Conservation (phyloP, 2,888 invertebrate genomes). For the Volucella zonaria region DNA sequence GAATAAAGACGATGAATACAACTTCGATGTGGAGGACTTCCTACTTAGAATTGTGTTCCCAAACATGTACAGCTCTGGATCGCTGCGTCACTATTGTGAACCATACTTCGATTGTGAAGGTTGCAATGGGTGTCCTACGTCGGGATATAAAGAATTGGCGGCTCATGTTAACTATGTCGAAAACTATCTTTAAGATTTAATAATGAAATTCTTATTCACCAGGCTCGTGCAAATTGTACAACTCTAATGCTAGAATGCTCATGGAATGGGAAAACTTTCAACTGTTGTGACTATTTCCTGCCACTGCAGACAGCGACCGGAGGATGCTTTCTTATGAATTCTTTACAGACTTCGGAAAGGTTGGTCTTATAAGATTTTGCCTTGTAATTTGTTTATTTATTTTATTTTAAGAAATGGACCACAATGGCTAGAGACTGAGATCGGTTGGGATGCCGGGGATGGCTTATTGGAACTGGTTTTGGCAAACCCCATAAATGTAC, state of each 20-base stretch:
- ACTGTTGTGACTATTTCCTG: slow-evolving; percentile 86
- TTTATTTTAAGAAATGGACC: slow-evolving; percentile 73
- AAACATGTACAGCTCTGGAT: slow-evolving; percentile 78
- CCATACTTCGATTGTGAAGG: slow-evolving; percentile 74
- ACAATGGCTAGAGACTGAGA: slow-evolving; percentile 78
- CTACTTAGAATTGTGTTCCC: slow-evolving; percentile 79
- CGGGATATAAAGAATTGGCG: slow-evolving; percentile 76
- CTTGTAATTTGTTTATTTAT: neutral
- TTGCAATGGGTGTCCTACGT: slow-evolving; percentile 79
- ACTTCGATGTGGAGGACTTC: slow-evolving; percentile 79
- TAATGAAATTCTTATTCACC: neutral
- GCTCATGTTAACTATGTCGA: slow-evolving; percentile 73
- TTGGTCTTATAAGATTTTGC: slow-evolving; percentile 56
- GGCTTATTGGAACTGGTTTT: slow-evolving; percentile 76
- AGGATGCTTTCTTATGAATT: slow-evolving; percentile 85
- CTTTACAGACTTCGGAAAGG: slow-evolving; percentile 84
- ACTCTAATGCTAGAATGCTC: slow-evolving; percentile 84
- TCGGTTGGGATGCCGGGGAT: slow-evolving; percentile 76
- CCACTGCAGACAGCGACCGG: slow-evolving; percentile 86
- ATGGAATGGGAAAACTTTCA: slow-evolving; percentile 84
- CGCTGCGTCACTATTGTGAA: slow-evolving; percentile 76
- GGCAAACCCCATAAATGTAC: slow-evolving; percentile 63
- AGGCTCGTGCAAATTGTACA: slow-evolving; percentile 82
- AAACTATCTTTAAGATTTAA: neutral
- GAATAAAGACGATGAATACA: slow-evolving; percentile 75